Base-by-base conservation (phyloP, 2,888 invertebrate species). In the Therioaphis trifolii region DNA sequence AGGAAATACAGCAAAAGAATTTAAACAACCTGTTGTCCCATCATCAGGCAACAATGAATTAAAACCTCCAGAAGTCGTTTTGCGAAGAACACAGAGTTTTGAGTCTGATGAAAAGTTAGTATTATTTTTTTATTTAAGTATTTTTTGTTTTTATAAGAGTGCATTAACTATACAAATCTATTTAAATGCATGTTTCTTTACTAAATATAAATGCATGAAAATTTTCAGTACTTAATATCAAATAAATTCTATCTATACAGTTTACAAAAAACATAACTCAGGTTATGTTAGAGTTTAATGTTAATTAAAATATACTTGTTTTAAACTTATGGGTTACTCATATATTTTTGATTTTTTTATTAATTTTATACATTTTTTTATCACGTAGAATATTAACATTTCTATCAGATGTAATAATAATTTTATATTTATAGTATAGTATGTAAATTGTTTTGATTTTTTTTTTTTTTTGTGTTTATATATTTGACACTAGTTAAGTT, bases 71-170 rank as follows among this genome's bases (percentile, higher is more conserved):
- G 94, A 94, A 88, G 92, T 93, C 85, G 92, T 93, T 86, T 90
- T 96, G 85, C 91, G 95, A 89, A 92, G 95, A 89, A 94, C 95
- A 69, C 94, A 95, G 88, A 96, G 95, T 90, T 95, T 95, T 88
- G 95, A 95, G 89, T 94, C 94, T 87, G 95, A 96, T 89, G 94
- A 94, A 90, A 94, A 94, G 96, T 96, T 90, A 92, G 94, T 93
- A 85, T 52, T 86, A 85, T 78, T 69, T 85, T 72, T 69, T 84
- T 21, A 69, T 55, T 29, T 68, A 49, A 29, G n/a, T n/a, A n/a
- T n/a, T n/a, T n/a, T n/a, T 21, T 69, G 58, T 77, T 80, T 76
- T 71, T 74, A 68, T 2, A 55, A 74, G 46, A 66, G 43, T 72
- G 15, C 86, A 86, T 85, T 86, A 85, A 75, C 86, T 85, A 78